A percentile compares a stretch with the other conserved stretches of the same genome.
These are phyloP conservation scores for Anticlea derivata DNA, from an alignment of 2,888 invertebrate species.

Conservation along the genomic window DNA sequence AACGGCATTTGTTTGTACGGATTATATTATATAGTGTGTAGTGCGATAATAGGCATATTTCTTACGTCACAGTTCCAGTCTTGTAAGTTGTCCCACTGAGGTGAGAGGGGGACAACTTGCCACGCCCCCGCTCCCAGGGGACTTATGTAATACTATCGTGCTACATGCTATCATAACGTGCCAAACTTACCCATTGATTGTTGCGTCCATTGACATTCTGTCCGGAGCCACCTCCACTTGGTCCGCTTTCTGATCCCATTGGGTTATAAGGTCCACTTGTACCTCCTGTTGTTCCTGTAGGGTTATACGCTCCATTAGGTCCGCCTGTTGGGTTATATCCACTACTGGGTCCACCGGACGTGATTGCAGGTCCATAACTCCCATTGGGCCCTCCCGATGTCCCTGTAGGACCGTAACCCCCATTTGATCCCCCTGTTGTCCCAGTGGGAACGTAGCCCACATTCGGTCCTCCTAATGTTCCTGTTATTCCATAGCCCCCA, in stretches of 20 bases:
- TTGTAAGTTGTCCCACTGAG: no score
- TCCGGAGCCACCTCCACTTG: slow-evolving; percentile 9
- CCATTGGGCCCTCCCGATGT: not conserved
- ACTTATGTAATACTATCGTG: no score
- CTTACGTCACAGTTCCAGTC: no score
- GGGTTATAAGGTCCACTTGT: not conserved
- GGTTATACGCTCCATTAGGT: not conserved
- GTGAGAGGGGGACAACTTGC: no score
- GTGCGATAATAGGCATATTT: no score
- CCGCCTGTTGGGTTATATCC: slow-evolving; percentile 9
- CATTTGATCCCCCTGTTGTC: slow-evolving; percentile 12
- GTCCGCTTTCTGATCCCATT: not conserved
- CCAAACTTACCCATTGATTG: slow-evolving; percentile 46
- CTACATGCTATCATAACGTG: no score
- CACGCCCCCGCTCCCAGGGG: no score
- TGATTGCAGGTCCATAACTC: not conserved
- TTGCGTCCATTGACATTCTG: slow-evolving; percentile 27
- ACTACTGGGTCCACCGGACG: not conserved
- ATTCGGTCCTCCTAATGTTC: not conserved
- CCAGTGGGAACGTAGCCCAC: slow-evolving; percentile 7
- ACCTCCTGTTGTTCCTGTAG: slow-evolving; percentile 2
- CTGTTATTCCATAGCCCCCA: slow-evolving; percentile 13
- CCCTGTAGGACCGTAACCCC: slow-evolving; percentile 16
- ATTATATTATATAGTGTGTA: no score
- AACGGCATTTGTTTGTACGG: no score